Percentiles rank a stretch among this genome's conserved stretches.
Evolutionary conservation across 2,888 invertebrate genomes (phyloP).

Genomic region (Clunio marinus): DNA sequence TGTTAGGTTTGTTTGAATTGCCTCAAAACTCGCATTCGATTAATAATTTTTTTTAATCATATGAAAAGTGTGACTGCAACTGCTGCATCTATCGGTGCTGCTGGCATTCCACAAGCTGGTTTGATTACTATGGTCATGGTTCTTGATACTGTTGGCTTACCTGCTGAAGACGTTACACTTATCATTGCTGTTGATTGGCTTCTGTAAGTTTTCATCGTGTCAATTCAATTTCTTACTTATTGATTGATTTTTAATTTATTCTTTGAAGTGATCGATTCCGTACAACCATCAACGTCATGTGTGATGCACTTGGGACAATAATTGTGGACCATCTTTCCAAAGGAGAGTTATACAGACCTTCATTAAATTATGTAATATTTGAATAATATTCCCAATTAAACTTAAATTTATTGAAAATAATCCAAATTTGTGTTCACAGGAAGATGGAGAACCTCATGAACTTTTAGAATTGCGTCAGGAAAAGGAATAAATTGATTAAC

Average conservation of each 20-base stretch:
- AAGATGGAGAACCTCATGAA: constrained; percentile 60
- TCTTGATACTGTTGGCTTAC: constrained; percentile 83
- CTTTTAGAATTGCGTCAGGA: constrained; percentile 59
- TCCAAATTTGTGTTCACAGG: no score
- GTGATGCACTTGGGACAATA: constrained; percentile 90
- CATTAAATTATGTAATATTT: constrained; percentile 39
- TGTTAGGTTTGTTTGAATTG: constrained; percentile 65
- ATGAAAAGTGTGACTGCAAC: constrained; percentile 83
- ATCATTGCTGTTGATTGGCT: constrained; percentile 92
- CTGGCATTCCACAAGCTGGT: constrained; percentile 94
- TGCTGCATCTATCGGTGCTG: constrained; percentile 94
- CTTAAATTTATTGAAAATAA: no score
- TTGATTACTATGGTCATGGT: constrained; percentile 96
- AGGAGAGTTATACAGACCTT: constrained; percentile 58
- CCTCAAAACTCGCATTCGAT: background rate
- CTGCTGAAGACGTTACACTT: constrained; percentile 83
- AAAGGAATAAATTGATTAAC: constrained; percentile 48
- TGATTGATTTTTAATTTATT: background rate
- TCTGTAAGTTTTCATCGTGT: constrained; percentile 61
- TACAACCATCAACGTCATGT: constrained; percentile 89
- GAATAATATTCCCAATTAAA: background rate
- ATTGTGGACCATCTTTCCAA: constrained; percentile 82
- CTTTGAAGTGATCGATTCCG: constrained; percentile 74
- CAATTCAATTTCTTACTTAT: constrained; percentile 17
- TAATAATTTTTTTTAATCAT: constrained; percentile 38